Base-by-base conservation (phyloP, 2,888 invertebrate genomes). In the Dryobotodes eremita region DNA sequence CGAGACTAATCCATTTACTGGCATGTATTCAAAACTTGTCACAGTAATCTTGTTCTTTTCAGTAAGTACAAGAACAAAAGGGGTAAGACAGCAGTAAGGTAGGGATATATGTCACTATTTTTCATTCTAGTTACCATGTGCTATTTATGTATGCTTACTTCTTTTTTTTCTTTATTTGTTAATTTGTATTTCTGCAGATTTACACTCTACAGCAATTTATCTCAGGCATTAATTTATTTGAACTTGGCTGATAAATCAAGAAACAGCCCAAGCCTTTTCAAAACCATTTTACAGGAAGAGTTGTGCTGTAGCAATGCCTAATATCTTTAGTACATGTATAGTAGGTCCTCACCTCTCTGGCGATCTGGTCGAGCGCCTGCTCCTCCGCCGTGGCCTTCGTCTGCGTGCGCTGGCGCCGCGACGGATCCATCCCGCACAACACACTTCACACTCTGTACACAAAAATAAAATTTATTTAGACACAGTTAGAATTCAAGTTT, bases 311-410 rank as follows among this genome's bases (percentile, higher is more conserved):
- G 8, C 59, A 59, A 26, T 59, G 26, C 26, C 15, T 59, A 26
- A 59, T 26, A 59, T 6, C 57, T 59, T 36, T 31, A 31, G 10
- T 57, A n/a, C 23, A 20, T 20, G 20, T 61, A 61, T 57, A 65
- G 26, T 53, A 62, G 20, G 31, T 71, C 69, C 95, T 89, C 8
- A 99, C 99, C 98, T 99, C 99, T 97, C 98, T 98, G 74, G 99
- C 99, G 90, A 99, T 99, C 97, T 99, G 99, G 97, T 99, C 99
- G 79, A 99, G 97, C 71, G 99, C 99, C 95, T 99, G 99, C 97
- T 99, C 99, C 96, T 99, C 99, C n/a, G 99, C 99, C 73, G 99
- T 98, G 91, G 99, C 98, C 96, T 99, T 98, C 88, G 98, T 97
- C 88, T 97, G 96, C 95, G 98, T 98, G 97, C 98, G 97, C 97